These are phyloP conservation scores for Burhinus oedicnemus DNA, from an alignment of 2,113 vertebrate genomes.

Conservation along the genomic window DNA sequence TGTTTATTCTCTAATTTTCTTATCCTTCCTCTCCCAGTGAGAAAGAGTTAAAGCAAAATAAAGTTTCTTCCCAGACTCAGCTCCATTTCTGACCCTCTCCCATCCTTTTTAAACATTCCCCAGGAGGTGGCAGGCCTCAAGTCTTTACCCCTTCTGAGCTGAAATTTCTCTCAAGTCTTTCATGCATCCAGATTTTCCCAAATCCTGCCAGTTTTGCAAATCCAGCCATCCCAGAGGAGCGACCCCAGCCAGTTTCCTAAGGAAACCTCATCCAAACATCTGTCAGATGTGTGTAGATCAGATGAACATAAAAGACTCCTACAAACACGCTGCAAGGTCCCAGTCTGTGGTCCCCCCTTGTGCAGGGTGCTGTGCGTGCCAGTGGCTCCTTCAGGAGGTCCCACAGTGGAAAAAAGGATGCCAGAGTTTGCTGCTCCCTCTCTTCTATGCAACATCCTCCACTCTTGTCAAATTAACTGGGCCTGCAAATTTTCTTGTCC, in stretches of 20 bases:
- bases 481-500: neutral
- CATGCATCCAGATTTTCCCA: neutral
- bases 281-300: neutral
- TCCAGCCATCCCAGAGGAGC: neutral
- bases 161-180: neutral
- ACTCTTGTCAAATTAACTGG: neutral
- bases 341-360: rapidly evolving
- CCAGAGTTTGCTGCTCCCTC: neutral
- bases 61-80: neutral
- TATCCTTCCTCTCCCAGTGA: neutral
- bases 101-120: neutral
- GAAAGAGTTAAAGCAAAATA: neutral
- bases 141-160: neutral
- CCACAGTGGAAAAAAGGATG: neutral
- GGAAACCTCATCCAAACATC: neutral
- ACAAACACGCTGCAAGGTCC: neutral
- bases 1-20: neutral
- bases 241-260: neutral
- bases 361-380: neutral
- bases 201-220: neutral
- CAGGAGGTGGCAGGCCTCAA: neutral
- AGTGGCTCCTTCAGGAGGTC: neutral
- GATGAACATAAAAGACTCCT: neutral
- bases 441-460: neutral
- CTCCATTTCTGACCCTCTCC: neutral